A percentile compares a stretch with the other conserved stretches of the same genome.
phyloP scores from a whole-genome alignment of 2,888 invertebrate species.

The Melinopterus prodromus region DNA sequence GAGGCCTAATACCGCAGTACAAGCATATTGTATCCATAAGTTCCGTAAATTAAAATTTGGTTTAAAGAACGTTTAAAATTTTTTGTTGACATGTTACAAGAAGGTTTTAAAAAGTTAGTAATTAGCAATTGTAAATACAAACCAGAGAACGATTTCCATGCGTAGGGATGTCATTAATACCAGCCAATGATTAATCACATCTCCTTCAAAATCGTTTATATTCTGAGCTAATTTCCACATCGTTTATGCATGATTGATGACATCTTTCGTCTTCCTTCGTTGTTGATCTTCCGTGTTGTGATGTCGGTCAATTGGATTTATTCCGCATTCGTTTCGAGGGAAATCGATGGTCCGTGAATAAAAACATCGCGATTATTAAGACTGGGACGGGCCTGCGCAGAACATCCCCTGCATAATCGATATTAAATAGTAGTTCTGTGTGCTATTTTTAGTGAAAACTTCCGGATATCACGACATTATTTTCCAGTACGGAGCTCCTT shows the following conservation, averaged over 20 bases:
- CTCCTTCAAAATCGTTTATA: not conserved
- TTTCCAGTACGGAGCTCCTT: not conserved
- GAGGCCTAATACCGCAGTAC: too few relatives aligned
- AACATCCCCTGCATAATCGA: slow-evolving; percentile 10
- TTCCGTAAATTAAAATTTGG: too few relatives aligned
- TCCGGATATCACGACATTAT: not conserved
- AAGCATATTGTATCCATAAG: too few relatives aligned
- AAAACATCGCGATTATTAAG: not conserved
- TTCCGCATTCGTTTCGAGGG: not conserved
- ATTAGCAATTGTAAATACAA: too few relatives aligned
- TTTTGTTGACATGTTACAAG: too few relatives aligned
- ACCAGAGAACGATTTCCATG: too few relatives aligned
- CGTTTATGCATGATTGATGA: not conserved
- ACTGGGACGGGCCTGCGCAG: not conserved
- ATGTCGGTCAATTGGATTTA: slow-evolving; percentile 4
- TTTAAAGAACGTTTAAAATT: too few relatives aligned
- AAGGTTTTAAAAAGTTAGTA: too few relatives aligned
- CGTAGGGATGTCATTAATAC: not conserved
- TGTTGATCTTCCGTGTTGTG: not conserved
- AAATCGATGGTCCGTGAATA: not conserved
- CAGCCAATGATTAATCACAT: not conserved
- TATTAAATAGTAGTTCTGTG: slow-evolving; percentile 16
- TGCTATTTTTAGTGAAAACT: slow-evolving; percentile 17
- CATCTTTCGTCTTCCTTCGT: not conserved
- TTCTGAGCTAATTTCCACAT: not conserved